Evolutionary conservation across 2,888 invertebrate species (phyloP).

Genomic region (Hypsopygia costalis): DNA sequence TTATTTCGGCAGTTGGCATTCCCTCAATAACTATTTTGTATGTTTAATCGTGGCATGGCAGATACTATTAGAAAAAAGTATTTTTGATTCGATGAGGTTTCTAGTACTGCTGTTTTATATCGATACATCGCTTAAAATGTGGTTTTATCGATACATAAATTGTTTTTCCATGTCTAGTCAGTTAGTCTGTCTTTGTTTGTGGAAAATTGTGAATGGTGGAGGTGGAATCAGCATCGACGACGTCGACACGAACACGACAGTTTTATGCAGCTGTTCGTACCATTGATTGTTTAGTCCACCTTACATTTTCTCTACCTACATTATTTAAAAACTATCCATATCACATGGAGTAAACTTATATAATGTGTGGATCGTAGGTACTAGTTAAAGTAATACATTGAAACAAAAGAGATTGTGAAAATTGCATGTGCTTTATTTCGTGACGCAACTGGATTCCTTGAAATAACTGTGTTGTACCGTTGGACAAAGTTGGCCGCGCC

Average conservation of each 20-base stretch:
- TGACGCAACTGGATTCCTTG: slow-evolving; percentile 71
- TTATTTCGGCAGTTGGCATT: too few species aligned
- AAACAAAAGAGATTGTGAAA: slow-evolving; percentile 23
- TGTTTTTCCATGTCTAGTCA: too few species aligned
- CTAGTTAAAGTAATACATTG: slow-evolving; percentile 14
- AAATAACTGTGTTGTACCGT: slow-evolving; percentile 48
- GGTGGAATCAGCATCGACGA: neutral
- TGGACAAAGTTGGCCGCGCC: slow-evolving; percentile 38
- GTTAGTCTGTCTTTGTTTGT: too few species aligned
- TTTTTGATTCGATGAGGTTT: too few species aligned
- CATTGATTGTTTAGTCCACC: slow-evolving; percentile 25
- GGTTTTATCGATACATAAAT: too few species aligned
- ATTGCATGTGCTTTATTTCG: slow-evolving; percentile 33
- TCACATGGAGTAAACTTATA: neutral
- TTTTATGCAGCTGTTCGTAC: slow-evolving; percentile 33
- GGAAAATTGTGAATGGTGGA: slow-evolving; percentile 16
- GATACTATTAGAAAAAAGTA: too few species aligned
- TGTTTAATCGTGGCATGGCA: too few species aligned
- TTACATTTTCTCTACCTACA: slow-evolving; percentile 19
- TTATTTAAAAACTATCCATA: slow-evolving; percentile 21
- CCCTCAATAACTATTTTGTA: too few species aligned
- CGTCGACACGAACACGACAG: slow-evolving; percentile 14
- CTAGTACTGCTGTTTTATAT: too few species aligned
- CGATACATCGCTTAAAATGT: too few species aligned
- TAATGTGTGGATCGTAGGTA: neutral